Conservation (phyloP, 1,140 invertebrate genomes). For the Triops cancriformis region DNA sequence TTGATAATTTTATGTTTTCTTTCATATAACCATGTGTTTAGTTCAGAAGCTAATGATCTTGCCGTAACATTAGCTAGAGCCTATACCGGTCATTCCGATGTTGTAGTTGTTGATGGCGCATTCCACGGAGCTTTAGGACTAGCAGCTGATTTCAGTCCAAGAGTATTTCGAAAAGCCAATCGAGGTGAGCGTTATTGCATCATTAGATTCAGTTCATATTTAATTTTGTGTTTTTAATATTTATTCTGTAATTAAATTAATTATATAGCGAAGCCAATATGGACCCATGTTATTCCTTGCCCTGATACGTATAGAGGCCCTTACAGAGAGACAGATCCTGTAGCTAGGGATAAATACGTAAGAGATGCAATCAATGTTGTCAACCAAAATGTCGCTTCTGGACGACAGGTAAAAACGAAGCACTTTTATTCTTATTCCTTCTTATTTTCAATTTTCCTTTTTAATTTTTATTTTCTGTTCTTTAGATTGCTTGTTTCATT, state of each 20-base stretch:
- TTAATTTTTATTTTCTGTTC: background rate
- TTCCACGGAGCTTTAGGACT: conserved; percentile 53
- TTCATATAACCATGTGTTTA: conserved; percentile 32
- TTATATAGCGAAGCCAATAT: conserved; percentile 37
- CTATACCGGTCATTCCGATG: conserved; percentile 47
- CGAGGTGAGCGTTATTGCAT: conserved; percentile 35
- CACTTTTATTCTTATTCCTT: conserved; percentile 29
- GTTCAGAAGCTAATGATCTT: conserved; percentile 56
- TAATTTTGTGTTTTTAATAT: conserved; percentile 8
- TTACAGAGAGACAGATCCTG: conserved; percentile 39
- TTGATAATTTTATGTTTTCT: background rate
- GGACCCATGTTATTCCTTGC: conserved; percentile 51
- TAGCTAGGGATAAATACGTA: conserved; percentile 43
- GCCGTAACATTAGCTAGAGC: conserved; percentile 49
- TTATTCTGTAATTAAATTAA: conserved; percentile 12
- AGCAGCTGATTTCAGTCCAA: conserved; percentile 50
- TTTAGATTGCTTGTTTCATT: conserved; percentile 32
- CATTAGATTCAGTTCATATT: background rate
- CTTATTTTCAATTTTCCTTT: background rate
- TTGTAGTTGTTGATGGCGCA: conserved; percentile 52
- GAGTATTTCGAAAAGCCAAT: conserved; percentile 44
- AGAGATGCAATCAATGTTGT: conserved; percentile 45
- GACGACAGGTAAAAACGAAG: conserved; percentile 26
- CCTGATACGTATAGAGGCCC: conserved; percentile 53
- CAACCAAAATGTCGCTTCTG: conserved; percentile 33